phyloP scores from a whole-genome alignment of 2,113 vertebrate genomes.

The Silurus glanis region DNA sequence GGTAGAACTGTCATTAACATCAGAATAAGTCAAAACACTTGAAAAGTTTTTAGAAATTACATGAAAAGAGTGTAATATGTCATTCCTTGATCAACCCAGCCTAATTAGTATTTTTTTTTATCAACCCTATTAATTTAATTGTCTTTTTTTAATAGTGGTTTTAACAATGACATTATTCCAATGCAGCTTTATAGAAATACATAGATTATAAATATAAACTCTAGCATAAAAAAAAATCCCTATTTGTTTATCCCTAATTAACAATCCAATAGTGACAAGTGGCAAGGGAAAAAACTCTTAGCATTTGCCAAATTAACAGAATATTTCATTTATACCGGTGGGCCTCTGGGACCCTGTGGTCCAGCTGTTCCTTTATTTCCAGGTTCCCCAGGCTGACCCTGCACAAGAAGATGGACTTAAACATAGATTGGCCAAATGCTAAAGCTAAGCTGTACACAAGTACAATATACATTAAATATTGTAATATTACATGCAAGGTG shows the following conservation, averaged over 20 bases:
- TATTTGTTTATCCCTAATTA: background rate
- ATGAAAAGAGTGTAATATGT: background rate
- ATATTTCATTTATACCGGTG: slow-evolving; percentile 66
- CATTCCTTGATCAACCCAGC: background rate
- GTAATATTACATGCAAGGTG: background rate
- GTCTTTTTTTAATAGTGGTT: no score
- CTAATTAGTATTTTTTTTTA: background rate
- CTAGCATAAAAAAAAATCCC: background rate
- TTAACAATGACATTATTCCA: no score
- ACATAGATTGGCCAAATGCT: background rate
- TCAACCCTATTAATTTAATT: no score
- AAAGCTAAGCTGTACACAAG: background rate
- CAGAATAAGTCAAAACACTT: background rate
- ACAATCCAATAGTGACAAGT: no score
- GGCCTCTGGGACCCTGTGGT: slow-evolving; percentile 71
- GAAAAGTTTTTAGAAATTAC: no score
- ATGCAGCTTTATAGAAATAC: no score
- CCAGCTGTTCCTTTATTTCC: slow-evolving; percentile 73
- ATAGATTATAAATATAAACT: background rate
- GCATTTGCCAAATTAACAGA: no score
- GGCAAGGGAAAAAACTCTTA: no score
- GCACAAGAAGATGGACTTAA: slow-evolving; percentile 31
- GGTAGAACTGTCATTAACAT: background rate
- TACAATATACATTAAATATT: no score
- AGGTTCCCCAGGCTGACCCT: slow-evolving; percentile 79